Conservation (phyloP, 2,113 vertebrate genomes). For the Balaenoptera acutorostrata region DNA sequence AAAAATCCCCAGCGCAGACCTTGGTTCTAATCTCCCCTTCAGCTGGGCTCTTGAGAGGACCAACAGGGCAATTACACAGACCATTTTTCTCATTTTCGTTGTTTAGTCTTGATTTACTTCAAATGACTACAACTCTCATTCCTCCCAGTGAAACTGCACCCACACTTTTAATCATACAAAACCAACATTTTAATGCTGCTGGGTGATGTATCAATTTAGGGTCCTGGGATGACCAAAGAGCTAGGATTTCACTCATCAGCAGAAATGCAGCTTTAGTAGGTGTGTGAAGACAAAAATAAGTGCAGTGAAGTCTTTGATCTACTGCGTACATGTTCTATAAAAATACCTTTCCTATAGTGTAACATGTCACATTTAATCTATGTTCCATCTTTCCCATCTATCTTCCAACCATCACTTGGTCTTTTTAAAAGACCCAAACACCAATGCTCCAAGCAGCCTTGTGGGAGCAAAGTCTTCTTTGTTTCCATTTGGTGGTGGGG, state of each 20-base stretch:
- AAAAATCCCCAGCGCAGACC: neutral
- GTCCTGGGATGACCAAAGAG: slow-evolving; percentile 35
- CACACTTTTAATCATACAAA: slow-evolving; percentile 54
- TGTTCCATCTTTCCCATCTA: slow-evolving; percentile 11
- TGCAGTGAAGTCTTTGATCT: slow-evolving; percentile 58
- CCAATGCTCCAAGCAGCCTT: neutral
- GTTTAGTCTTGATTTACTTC: slow-evolving; percentile 73
- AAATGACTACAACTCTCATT: slow-evolving; percentile 56
- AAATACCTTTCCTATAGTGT: slow-evolving; percentile 60
- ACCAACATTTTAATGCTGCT: slow-evolving; percentile 50
- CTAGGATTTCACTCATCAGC: slow-evolving; percentile 70
- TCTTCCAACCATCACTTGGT: slow-evolving; percentile 21
- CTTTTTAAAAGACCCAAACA: neutral
- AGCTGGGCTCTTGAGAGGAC: neutral
- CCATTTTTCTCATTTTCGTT: slow-evolving; percentile 66
- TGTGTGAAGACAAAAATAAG: slow-evolving; percentile 67
- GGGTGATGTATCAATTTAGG: slow-evolving; percentile 71
- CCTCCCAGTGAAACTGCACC: slow-evolving; percentile 45
- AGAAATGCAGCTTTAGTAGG: slow-evolving; percentile 69
- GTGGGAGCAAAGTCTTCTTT: neutral
- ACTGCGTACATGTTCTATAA: slow-evolving; percentile 23
- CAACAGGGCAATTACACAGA: neutral
- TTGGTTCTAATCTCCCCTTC: slow-evolving; percentile 17
- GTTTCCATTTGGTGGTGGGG: neutral
- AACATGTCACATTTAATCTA: slow-evolving; percentile 60